Conservation (phyloP, 2,888 invertebrate species). For the Hanleya hanleyi region DNA sequence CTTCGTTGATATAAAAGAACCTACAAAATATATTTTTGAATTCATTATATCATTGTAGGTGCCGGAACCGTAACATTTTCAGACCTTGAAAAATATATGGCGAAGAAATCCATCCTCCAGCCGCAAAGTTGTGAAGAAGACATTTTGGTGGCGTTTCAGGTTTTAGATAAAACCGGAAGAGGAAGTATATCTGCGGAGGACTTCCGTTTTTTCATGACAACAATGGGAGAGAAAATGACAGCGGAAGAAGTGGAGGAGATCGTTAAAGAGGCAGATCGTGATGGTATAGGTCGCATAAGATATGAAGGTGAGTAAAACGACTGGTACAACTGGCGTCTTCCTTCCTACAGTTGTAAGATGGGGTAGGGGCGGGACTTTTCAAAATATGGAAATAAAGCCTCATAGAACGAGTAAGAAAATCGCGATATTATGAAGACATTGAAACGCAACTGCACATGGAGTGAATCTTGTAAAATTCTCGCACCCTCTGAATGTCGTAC, state of each 20-base stretch:
- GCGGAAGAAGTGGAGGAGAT: slow-evolving; percentile 63
- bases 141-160: slow-evolving; percentile 60
- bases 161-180: not conserved
- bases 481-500: no score
- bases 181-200: slow-evolving; percentile 30
- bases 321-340: no score
- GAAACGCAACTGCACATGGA: no score
- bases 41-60: no score
- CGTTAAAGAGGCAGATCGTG: slow-evolving; percentile 49
- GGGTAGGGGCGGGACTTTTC: no score
- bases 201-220: slow-evolving; percentile 64
- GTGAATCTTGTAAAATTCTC: no score
- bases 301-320: slow-evolving; percentile 55
- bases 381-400: no score
- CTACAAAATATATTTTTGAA: no score
- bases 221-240: slow-evolving; percentile 63
- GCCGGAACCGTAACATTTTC: not conserved
- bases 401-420: no score
- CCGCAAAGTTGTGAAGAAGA: slow-evolving; percentile 44
- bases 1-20: no score
- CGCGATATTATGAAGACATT: no score
- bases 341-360: no score
- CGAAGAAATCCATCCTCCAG: not conserved
- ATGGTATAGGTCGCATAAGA: slow-evolving; percentile 54
- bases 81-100: not conserved